Percentiles rank a stretch among this genome's conserved stretches.
Evolutionary conservation across 2,113 vertebrate species (phyloP).

Genomic region (Australoheros scitulus): DNA sequence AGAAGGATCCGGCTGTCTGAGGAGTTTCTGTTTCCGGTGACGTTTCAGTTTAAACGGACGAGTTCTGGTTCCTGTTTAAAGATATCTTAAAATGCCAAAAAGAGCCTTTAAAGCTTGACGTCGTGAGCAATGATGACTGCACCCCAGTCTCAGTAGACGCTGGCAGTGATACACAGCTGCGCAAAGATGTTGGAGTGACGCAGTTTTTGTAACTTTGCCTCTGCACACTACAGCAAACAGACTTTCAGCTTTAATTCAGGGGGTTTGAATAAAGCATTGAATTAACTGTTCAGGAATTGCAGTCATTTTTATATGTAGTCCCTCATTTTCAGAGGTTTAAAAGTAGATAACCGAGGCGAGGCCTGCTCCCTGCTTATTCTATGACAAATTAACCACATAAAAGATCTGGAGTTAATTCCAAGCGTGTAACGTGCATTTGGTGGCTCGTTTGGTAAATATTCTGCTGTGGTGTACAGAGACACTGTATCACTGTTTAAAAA

Average conservation of each 20-base stretch:
- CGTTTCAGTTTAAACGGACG: no score
- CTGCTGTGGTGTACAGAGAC: neutral
- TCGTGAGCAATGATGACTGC: neutral
- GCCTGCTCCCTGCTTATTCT: neutral
- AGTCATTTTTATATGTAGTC: neutral
- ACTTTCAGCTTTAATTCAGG: neutral
- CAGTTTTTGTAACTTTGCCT: neutral
- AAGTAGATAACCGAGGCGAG: neutral
- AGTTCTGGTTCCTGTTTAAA: neutral
- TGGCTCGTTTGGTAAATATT: neutral
- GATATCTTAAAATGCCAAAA: neutral
- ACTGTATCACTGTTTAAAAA: no score
- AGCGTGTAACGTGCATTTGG: neutral
- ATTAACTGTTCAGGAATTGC: neutral
- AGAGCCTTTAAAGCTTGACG: neutral
- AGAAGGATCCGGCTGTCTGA: no score
- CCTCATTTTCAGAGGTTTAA: neutral
- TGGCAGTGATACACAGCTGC: no score
- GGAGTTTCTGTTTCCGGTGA: no score
- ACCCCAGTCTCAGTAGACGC: neutral
- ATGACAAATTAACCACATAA: neutral
- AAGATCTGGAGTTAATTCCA: neutral
- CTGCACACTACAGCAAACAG: neutral
- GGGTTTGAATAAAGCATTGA: neutral
- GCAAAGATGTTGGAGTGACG: neutral